These are phyloP conservation scores for Gopherus evgoodei DNA, from an alignment of 2,113 vertebrate genomes.

Conservation along the genomic window DNA sequence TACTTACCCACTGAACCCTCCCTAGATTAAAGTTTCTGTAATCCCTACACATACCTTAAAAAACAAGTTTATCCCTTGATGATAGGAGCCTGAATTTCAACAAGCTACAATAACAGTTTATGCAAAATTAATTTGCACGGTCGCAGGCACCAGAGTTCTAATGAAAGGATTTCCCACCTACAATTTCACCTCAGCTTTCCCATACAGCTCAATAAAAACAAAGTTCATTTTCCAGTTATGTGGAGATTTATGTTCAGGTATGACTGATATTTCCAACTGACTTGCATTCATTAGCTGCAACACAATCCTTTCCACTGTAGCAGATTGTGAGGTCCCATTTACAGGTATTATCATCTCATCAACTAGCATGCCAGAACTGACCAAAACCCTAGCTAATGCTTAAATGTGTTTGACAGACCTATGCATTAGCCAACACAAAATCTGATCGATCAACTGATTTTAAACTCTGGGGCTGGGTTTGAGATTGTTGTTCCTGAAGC, in stretches of 20 bases:
- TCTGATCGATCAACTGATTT: neutral
- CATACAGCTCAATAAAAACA: slow-evolving; percentile 52
- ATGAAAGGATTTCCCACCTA: slow-evolving; percentile 43
- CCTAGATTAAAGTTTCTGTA: neutral
- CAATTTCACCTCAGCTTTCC: slow-evolving; percentile 38
- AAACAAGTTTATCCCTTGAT: slow-evolving; percentile 29
- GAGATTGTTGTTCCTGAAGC: neutral
- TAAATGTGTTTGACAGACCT: slow-evolving; percentile 26
- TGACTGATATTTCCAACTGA: slow-evolving; percentile 15
- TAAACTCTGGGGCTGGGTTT: neutral
- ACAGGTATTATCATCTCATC: slow-evolving; percentile 26
- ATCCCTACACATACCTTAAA: slow-evolving; percentile 1
- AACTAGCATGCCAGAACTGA: slow-evolving; percentile 13
- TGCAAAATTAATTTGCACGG: slow-evolving; percentile 47
- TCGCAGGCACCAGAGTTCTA: slow-evolving; percentile 43
- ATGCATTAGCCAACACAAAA: slow-evolving; percentile 4
- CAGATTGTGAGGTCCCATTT: slow-evolving; percentile 27
- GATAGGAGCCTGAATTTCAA: slow-evolving; percentile 33
- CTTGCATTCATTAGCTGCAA: slow-evolving; percentile 19
- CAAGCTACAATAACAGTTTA: neutral
- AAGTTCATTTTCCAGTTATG: slow-evolving; percentile 23
- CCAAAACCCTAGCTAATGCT: slow-evolving; percentile 19
- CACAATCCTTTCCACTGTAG: slow-evolving; percentile 15
- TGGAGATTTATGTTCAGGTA: slow-evolving; percentile 39
- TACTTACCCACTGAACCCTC: neutral